These are phyloP conservation scores for Rhorus exstirpatorius DNA, from an alignment of 2,888 invertebrate genomes.

Conservation along the genomic window DNA sequence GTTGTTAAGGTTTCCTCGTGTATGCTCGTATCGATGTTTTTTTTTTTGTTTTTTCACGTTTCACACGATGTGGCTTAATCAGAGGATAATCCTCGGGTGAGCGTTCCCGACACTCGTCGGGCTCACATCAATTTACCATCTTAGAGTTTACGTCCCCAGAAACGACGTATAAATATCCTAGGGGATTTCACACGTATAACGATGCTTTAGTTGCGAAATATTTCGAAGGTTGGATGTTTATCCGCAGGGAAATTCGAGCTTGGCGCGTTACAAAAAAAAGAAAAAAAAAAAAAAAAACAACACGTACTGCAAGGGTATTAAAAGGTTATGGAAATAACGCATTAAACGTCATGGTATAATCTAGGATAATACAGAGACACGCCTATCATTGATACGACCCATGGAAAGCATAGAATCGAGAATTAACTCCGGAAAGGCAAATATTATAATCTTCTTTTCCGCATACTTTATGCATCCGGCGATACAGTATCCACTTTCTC, in stretches of 20 bases:
- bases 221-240: slow-evolving; percentile 29
- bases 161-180: slow-evolving; percentile 63
- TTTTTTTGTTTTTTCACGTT: no score
- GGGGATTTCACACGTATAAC: slow-evolving; percentile 31
- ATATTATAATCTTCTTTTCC: slow-evolving; percentile 60
- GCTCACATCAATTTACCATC: slow-evolving; percentile 65
- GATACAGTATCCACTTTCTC: slow-evolving; percentile 11
- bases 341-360: slow-evolving; percentile 62
- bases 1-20: slow-evolving; percentile 10
- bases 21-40: slow-evolving; percentile 20
- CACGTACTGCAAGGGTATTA: slow-evolving; percentile 37
- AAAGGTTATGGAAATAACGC: slow-evolving; percentile 55
- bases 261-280: slow-evolving; percentile 18
- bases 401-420: slow-evolving; percentile 31
- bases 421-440: slow-evolving; percentile 58
- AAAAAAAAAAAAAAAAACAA: no score
- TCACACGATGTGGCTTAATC: slow-evolving; percentile 63
- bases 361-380: slow-evolving; percentile 56
- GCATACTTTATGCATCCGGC: slow-evolving; percentile 52
- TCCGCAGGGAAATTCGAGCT: slow-evolving; percentile 56
- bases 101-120: slow-evolving; percentile 41
- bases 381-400: slow-evolving; percentile 61
- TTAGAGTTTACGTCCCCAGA: slow-evolving; percentile 60
- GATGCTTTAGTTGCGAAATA: slow-evolving; percentile 41
- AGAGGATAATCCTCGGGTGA: slow-evolving; percentile 61